Base-by-base conservation (phyloP, 2,888 invertebrate genomes). In the Oscheius sp. region DNA sequence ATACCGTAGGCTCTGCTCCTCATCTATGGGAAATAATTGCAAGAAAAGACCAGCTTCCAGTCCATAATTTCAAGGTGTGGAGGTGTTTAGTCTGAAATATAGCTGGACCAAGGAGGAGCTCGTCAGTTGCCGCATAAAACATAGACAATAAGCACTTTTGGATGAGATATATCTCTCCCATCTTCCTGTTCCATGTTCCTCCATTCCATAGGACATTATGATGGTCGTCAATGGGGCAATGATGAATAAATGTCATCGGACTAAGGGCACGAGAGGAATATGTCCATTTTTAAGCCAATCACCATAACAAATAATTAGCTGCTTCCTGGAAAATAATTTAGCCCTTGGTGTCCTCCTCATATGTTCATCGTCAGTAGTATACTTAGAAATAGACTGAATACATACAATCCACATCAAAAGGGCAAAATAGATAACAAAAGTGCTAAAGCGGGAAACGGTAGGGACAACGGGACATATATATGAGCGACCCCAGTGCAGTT, bases 301-400 rank as follows among this genome's bases (percentile, higher is more conserved):
- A 4, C 42, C 15, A 15, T 42, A 15, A 42, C 15, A 42, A 8
- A 42, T 42, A 48, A 48, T 48, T 48, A 48, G 23, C 12, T 48
- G 48, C 25, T 48, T 48, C 48, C 25, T n/a, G 48, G 48, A 48
- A 48, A 48, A 48, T 48, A 48, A 48, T 48, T 23, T 48, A 48
- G 23, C 17, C 48, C 12, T 23, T 48, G 12, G 6, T 20, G n/a
- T 12, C 42, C 20, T 20, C 37, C 37, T 20, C 42, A 42, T 42
- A 20, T 4, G 42, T 42, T n/a, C 20, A 42, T 42, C 15, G 42
- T n/a, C n/a, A n/a, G n/a, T n/a, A n/a, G n/a, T n/a, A 42, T n/a
- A 42, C 5, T 42, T 12, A 12, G 42, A 15, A 42, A 17, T 42
- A n/a, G 42, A n/a, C 42, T 3, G 4, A 42, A 42, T 15, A 17